Evolutionary conservation across 2,113 vertebrate species (phyloP), one percentile per base, ranked within the genome.

Genomic region (Oxyura jamaicensis): DNA sequence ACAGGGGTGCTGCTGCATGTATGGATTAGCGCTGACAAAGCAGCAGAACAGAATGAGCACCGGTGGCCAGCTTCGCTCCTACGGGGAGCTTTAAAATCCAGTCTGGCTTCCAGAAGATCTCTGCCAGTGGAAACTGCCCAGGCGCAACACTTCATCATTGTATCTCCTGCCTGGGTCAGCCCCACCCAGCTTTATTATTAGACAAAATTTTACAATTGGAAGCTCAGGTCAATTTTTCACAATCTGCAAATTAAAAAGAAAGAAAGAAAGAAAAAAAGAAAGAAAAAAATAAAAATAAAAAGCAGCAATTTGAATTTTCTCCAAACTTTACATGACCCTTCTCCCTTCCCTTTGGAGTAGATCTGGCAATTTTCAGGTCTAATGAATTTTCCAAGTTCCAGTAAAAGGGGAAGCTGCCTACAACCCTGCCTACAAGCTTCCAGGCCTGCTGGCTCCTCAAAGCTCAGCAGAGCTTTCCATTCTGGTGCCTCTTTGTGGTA

Each of bases 111-210:
- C 96, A 94, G 63, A 89, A 95, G 83, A 85, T 67, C 86, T 79
- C 83, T 94, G 96, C 91, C 92, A 96, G 88, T 94, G 89, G 95
- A 95, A 93, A 89, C 83, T 96, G 88, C 96, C 93, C 92, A 92
- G 86, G 65, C 63, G 58, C 93, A 79, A 85, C 96, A 94, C 96
- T 95, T 96, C 95, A 96, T 96, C 88, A 88, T 71, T 85, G 28
- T 39, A 93, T 94, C 93, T 96, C 74, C 83, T 93, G 90, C 77
- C 88, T 93, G 72, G 48, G 48, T 75, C 71, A 73, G 33, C 86
- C 83, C 66, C 86, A 91, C 91, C 86, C 91, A 58, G 36, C 33
- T 80, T 79, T 92, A 95, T 79, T 87, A 94, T 84, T 91, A 79
- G 86, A 52, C 69, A 62, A 50, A 60, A 71, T 26, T 88, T 92